A percentile compares a stretch with the other conserved stretches of the same genome.
phyloP scores from a whole-genome alignment of 1,140 invertebrate species.

The Dreissena polymorpha region DNA sequence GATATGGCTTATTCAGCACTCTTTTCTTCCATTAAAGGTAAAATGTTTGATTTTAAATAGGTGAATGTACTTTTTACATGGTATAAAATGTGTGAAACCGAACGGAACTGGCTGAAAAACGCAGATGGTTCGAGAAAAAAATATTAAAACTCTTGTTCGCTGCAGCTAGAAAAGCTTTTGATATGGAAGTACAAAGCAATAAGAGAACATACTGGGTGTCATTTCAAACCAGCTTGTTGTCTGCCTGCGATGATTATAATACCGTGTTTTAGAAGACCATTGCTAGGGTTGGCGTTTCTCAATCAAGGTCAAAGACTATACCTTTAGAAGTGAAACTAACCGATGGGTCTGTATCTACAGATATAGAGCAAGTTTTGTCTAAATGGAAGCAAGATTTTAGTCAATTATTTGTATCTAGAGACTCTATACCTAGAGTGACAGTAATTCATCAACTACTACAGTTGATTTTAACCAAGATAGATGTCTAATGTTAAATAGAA shows the following conservation, averaged over 20 bases:
- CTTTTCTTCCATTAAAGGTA: neutral
- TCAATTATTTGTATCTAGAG: neutral
- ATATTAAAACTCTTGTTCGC: conserved; percentile 10
- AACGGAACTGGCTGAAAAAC: conserved; percentile 19
- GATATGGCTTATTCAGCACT: conserved; percentile 11
- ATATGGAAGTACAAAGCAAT: neutral
- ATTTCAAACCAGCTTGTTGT: neutral
- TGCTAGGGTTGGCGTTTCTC: neutral
- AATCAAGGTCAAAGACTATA: neutral
- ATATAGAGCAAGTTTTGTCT: neutral
- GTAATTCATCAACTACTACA: neutral
- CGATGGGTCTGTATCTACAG: neutral
- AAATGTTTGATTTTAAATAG: conserved; percentile 14
- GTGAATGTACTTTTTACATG: neutral
- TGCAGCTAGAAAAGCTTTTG: neutral
- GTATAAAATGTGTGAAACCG: neutral
- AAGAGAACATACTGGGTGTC: conserved; percentile 16
- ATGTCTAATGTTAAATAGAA: neutral
- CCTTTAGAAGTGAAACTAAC: neutral
- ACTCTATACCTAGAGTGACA: neutral
- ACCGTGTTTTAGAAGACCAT: conserved; percentile 18
- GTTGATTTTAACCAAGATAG: neutral
- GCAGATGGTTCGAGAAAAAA: neutral
- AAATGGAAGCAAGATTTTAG: conserved; percentile 34
- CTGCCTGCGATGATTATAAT: neutral